A percentile compares a stretch with the other conserved stretches of the same genome.
Conservation (phyloP, 1,140 invertebrate species). For the Zaprionus inermis region DNA sequence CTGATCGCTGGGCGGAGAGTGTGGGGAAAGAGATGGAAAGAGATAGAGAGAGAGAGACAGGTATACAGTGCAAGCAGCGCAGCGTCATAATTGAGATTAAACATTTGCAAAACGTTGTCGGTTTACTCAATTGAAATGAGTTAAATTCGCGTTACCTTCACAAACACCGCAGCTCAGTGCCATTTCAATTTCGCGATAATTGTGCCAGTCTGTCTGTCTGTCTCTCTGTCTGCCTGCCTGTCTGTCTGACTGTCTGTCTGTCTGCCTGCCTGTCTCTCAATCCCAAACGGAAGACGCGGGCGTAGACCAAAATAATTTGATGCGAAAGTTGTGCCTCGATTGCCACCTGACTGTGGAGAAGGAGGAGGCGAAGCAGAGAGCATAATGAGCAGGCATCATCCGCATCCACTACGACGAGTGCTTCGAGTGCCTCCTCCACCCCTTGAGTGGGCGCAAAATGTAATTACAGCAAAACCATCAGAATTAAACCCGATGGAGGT, state of each 20-base stretch:
- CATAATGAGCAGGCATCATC: constrained; percentile 56
- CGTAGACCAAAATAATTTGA: constrained; percentile 45
- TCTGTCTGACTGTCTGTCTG: constrained; percentile 18
- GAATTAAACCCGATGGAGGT: constrained; percentile 23
- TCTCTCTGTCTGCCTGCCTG: neutral
- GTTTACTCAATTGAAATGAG: constrained; percentile 73
- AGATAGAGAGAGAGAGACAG: neutral
- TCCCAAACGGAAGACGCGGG: neutral
- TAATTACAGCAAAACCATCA: constrained; percentile 40
- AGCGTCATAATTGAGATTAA: constrained; percentile 31
- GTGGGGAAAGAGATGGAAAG: neutral
- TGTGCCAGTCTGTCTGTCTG: constrained; percentile 38
- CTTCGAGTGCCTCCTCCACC: constrained; percentile 23
- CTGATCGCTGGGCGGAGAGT: neutral
- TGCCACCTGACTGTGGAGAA: constrained; percentile 40
- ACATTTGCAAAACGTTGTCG: constrained; percentile 17
- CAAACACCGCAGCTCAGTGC: constrained; percentile 52
- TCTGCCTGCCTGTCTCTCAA: constrained; percentile 1
- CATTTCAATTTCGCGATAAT: constrained; percentile 64
- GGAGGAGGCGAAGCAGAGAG: constrained; percentile 6
- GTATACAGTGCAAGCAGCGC: constrained; percentile 9
- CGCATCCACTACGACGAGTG: constrained; percentile 23
- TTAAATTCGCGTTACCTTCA: constrained; percentile 65
- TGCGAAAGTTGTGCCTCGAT: constrained; percentile 56
- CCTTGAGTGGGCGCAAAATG: constrained; percentile 17